Percentiles rank a stretch among this genome's conserved stretches.
These are phyloP conservation scores for Aphrocallistes beatrix DNA, from an alignment of 37 sponge, comb jelly and placozoan genomes.

Conservation along the genomic window DNA sequence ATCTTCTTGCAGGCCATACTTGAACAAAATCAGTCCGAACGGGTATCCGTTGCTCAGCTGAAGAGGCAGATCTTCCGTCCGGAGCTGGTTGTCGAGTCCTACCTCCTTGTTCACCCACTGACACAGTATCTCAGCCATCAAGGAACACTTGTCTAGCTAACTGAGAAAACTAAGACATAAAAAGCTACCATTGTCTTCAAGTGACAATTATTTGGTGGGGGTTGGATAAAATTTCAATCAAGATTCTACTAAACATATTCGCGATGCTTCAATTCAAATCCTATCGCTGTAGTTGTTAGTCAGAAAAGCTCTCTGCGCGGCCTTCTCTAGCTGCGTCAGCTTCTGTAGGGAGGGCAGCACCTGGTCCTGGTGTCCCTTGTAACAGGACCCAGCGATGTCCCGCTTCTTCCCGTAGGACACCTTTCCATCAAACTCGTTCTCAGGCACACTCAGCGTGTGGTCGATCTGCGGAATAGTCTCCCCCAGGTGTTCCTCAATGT, in stretches of 20 bases:
- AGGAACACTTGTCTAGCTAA: not conserved
- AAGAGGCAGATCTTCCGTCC: conserved; percentile 32
- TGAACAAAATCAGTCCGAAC: conserved; percentile 63
- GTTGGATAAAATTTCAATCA: not conserved
- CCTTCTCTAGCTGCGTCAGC: conserved; percentile 56
- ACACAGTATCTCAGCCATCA: conserved; percentile 89
- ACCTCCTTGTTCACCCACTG: conserved; percentile 83
- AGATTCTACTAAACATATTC: too few species aligned
- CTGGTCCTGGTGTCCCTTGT: conserved; percentile 46
- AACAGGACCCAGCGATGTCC: not conserved
- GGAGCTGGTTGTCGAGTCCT: conserved; percentile 18
- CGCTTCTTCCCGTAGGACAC: conserved; percentile 75
- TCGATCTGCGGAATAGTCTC: conserved; percentile 54
- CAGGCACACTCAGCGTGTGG: conserved; percentile 40
- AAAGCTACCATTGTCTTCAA: not conserved
- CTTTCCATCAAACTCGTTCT: conserved; percentile 84
- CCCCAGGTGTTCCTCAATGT: conserved; percentile 77
- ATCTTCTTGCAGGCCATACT: conserved; percentile 68
- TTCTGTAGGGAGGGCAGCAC: conserved; percentile 58
- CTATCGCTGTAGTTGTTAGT: conserved; percentile 15
- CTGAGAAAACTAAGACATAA: not conserved
- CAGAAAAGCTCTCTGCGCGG: conserved; percentile 68
- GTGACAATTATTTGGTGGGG: too few species aligned
- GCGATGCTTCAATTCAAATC: too few species aligned
- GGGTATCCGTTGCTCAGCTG: conserved; percentile 72